Base-by-base conservation (phyloP, 2,888 invertebrate species). In the Philaethria dido region DNA sequence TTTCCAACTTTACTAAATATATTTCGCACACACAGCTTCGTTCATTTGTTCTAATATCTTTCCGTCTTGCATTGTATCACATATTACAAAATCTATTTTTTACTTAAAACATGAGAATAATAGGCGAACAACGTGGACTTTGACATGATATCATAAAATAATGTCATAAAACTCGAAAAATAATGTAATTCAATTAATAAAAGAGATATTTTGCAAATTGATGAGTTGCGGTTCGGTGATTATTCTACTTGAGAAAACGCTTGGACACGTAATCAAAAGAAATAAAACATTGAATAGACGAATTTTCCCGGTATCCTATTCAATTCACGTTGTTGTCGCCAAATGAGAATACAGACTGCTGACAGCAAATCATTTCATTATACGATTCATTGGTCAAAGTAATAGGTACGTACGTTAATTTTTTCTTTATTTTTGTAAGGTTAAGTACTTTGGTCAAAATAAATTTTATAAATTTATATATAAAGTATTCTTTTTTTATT, bases 361-460 rank as follows among this genome's bases (percentile, higher is more conserved):
- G 60, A 60, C 60, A 45, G 45, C 60, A 60, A 60, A 60, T 45
- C 45, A 60, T 60, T 60, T 60, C 33, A 60, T 60, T 60, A 60
- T n/a, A 45, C 59, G 60, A 29, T 45, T 45, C 60, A 18, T 60
- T 60, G 60, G 60, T 60, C 45, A 60, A 60, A 45, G 45, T 60
- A 60, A 60, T 60, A 13, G 22, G 22, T 57, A 39, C 20, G 16
- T 44, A 44, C 16, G 16, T 59, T 45, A 45, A 29, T 18, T 60
- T 60, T 52, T 52, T 33, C 18, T 11, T 9, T n/a, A 52, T 29
- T 11, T 29, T 52, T 52, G 16, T 50, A 29, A 50, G n/a, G 16
- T 9, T 29, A n/a, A n/a, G n/a, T n/a, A 29, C 9, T n/a, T 9
- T 50, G 0, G 16, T 5, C 9, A 2, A 52, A 29, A 16, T 52